Base-by-base conservation (phyloP, 2,797 vertebrate genomes). In the Characodon lateralis region DNA sequence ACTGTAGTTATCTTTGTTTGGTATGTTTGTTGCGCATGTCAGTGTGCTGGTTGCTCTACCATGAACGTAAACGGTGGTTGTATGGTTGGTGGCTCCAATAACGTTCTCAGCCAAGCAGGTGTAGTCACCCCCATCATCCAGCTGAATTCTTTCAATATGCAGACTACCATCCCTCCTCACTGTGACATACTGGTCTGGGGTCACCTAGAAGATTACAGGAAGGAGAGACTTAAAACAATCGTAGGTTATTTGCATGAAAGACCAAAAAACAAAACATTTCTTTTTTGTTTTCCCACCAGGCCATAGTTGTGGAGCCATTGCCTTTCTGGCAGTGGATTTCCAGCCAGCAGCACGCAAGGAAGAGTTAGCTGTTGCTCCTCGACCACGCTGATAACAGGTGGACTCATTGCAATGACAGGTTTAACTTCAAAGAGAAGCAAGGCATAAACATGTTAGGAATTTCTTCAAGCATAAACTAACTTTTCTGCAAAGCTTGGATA, bases 301-400 rank as follows among this genome's bases (percentile, higher is more conserved):
- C 96, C 95, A 35, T 94, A 95, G 88, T 98, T 96, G 90, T 97
- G 98, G 43, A 97, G 94, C 98, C 98, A 99, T 26, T 94, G 96
- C 78, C 97, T 96, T 51, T 97, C 95, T 68, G 98, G 98, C 76
- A 99, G 95, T 0, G 98, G 98, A 89, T 98, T 98, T 71, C 98
- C 98, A 85, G 97, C 96, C 79, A 99, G 86, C 0, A 99, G 84
- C 61, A 97, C 91, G 78, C 98, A 99, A 0, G 98, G 96, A 83
- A 99, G 92, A 73, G 96, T 98, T 72, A 99, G 84, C 85, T 96
- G 97, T 89, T 99, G 98, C 71, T 97, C 96, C 91, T 98, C 96
- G 13, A 98, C 95, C 35, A 99, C 96, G 66, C 89, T 97, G 88
- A 96, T 95, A 77, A 95, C 93, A 1, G 95, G 71, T 0, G 97